Evolutionary conservation across 2,888 invertebrate species (phyloP), one percentile per base, ranked within the genome.

Genomic region (Merodon equestris): DNA sequence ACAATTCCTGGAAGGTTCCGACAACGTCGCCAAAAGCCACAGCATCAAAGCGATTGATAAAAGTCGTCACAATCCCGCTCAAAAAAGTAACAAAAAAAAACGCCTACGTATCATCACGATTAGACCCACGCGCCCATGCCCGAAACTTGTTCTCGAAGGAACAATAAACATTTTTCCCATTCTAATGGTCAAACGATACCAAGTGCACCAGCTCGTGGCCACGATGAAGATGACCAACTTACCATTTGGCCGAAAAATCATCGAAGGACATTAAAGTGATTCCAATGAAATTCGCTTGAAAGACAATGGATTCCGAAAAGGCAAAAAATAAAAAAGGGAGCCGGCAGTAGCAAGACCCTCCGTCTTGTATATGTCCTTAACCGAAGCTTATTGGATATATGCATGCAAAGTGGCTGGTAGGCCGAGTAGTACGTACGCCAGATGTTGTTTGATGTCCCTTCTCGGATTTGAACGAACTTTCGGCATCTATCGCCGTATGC

Each of bases 81-180:
- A 54, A 63, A 66, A 68, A 48, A 38, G 58, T 56, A 58, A 66
- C 42, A 44, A 44, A 45, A 75, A 63, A 67, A 73, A 54, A 44
- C 40, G 9, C 47, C 56, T 44, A 27, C 27, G 27, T 27, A 27
- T 7, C 58, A 79, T 79, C 79, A 79, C 79, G 79, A 79, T 79
- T 79, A 79, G 79, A 68, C 79, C 79, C 79, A 79, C 79, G 79
- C 79, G 74, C 79, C 58, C 60, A 51, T 15, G 9, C n/a, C 5
- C 15, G 14, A 18, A 40, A 58, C 79, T 74, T 79, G 79, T 79
- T 63, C 60, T 50, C 12, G 40, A 10, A 64, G 3, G 79, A 79
- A 79, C 79, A 79, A 79, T 79, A 79, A 79, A 79, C 79, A 79
- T 79, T 79, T 73, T 79, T 74, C 64, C 45, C 73, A 79, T 79